Conservation (phyloP, 2,113 vertebrate species). For the Rhynchopsitta pachyrhyncha region DNA sequence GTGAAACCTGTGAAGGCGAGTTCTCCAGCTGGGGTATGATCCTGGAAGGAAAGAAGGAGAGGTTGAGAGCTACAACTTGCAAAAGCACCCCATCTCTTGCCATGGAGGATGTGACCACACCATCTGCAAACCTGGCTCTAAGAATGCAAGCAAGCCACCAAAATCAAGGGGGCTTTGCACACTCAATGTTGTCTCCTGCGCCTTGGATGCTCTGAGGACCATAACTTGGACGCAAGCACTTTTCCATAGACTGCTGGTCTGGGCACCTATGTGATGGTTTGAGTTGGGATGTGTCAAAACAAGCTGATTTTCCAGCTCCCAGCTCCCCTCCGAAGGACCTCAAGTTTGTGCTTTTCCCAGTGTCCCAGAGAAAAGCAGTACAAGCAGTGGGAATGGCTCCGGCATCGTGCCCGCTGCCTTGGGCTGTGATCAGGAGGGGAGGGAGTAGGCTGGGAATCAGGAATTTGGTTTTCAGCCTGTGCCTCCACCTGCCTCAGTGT, state of each 20-base stretch:
- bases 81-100: not conserved
- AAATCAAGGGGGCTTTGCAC: not conserved
- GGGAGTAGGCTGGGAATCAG: not conserved
- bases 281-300: not conserved
- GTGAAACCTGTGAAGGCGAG: conserved; percentile 52
- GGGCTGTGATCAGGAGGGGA: not conserved
- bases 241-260: not conserved
- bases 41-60: conserved; percentile 50
- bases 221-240: not conserved
- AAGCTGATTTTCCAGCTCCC: not conserved
- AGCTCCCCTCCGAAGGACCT: not conserved
- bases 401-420: accelerated
- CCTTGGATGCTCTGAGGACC: not conserved
- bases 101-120: not conserved
- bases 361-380: not conserved
- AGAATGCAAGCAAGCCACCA: not conserved
- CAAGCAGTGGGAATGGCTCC: accelerated
- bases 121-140: accelerated
- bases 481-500: not conserved
- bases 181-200: accelerated
- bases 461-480: not conserved
- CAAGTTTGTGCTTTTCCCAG: not conserved
- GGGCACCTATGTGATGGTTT: not conserved
- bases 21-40: conserved; percentile 74
- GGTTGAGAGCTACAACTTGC: not conserved